Evolutionary conservation across 2,113 vertebrate genomes (phyloP).

Genomic region (Corythoichthys haematopterus): DNA sequence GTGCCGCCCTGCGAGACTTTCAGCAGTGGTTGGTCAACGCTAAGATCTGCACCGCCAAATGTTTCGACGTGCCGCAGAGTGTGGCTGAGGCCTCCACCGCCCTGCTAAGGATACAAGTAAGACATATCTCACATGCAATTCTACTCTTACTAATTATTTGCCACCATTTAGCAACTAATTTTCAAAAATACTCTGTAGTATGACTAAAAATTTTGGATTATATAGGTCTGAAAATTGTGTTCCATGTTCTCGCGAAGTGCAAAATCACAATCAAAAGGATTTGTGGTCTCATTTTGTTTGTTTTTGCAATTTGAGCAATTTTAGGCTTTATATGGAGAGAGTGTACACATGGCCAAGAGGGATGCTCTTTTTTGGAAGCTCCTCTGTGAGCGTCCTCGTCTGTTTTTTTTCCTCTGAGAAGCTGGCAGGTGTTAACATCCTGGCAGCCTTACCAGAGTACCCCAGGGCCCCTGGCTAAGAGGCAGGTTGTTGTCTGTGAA

Average conservation of each 20-base stretch:
- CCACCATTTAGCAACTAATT: background rate
- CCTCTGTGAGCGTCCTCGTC: conserved; percentile 27
- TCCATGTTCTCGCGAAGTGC: too few species aligned
- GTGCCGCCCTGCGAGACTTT: conserved; percentile 82
- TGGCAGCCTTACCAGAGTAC: conserved; percentile 51
- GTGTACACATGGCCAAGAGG: conserved; percentile 24
- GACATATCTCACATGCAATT: conserved; percentile 1
- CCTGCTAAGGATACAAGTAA: conserved; percentile 92
- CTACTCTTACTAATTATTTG: background rate
- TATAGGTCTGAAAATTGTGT: too few species aligned
- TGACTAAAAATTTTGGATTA: too few species aligned
- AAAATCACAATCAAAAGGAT: too few species aligned
- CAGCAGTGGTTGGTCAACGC: conserved; percentile 95
- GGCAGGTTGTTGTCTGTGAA: conserved; percentile 45
- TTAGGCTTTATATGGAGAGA: background rate
- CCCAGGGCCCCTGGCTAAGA: conserved; percentile 38
- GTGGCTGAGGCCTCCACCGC: conserved; percentile 78
- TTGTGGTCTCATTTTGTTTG: background rate
- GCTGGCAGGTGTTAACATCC: conserved; percentile 44
- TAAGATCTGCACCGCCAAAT: conserved; percentile 90
- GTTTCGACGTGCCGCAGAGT: conserved; percentile 89
- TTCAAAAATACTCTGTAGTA: too few species aligned
- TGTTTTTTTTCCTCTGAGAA: conserved; percentile 29
- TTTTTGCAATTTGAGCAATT: conserved; percentile 24
- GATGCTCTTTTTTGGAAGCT: conserved; percentile 42